Conservation (phyloP, 2,113 vertebrate genomes). For the Chaetodon auriga region DNA sequence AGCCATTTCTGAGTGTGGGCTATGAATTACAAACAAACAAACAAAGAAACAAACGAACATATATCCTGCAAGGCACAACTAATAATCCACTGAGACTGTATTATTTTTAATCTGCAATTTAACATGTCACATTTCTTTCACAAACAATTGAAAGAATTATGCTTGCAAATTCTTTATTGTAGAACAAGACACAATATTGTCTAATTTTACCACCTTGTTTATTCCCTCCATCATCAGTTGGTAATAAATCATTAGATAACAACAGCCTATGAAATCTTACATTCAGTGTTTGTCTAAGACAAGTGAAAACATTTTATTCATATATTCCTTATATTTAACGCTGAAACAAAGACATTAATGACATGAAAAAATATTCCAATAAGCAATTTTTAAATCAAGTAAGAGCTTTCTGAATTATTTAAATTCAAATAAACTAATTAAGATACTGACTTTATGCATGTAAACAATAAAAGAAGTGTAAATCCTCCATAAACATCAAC, state of each 20-base stretch:
- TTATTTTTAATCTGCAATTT: background rate
- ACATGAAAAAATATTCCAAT: slow-evolving; percentile 7
- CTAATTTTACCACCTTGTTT: background rate
- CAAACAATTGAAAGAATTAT: background rate
- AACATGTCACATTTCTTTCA: background rate
- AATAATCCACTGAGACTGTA: background rate
- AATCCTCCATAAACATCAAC: slow-evolving; percentile 11
- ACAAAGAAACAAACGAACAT: background rate
- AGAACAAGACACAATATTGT: slow-evolving; percentile 8
- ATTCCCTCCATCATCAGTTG: slow-evolving; percentile 2
- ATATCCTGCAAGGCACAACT: background rate
- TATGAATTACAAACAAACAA: background rate
- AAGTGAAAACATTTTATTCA: background rate
- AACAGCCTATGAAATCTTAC: slow-evolving; percentile 5
- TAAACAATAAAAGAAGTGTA: slow-evolving; percentile 48
- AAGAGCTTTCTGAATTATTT: background rate
- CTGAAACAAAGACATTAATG: slow-evolving; percentile 5
- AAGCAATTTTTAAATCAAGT: background rate
- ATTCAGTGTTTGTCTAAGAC: slow-evolving; percentile 21
- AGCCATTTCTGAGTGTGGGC: background rate
- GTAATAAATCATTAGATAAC: slow-evolving; percentile 20
- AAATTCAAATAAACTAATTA: slow-evolving; percentile 12
- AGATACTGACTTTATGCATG: slow-evolving; percentile 6
- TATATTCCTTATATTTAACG: background rate
- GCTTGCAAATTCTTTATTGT: background rate